Conservation (phyloP, 2,797 vertebrate species). For the Dendrocincla fuliginosa region DNA sequence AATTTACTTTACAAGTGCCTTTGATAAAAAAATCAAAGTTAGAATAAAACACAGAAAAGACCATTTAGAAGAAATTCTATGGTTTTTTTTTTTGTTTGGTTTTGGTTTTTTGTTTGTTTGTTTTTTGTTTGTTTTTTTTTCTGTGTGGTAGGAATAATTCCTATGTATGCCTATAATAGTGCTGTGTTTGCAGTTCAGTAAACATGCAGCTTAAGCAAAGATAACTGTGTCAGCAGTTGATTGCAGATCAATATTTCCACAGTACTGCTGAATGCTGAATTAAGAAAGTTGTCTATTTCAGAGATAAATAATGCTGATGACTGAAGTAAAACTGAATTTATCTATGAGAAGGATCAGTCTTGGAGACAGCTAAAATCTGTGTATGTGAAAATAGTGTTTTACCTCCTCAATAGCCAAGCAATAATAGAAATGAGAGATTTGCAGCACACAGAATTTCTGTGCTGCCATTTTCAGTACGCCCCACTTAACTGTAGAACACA, state of each 20-base stretch:
- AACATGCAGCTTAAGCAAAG: conserved; percentile 65
- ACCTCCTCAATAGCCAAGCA: not conserved
- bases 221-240: conserved; percentile 73
- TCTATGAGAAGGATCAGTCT: not conserved
- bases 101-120: not conserved
- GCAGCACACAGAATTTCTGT: not conserved
- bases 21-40: conserved; percentile 47
- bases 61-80: conserved; percentile 27
- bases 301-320: conserved; percentile 58
- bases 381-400: not conserved
- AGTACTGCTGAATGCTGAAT: conserved; percentile 68
- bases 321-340: conserved; percentile 42
- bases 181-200: conserved; percentile 72
- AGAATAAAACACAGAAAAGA: conserved; percentile 25
- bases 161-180: conserved; percentile 56
- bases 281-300: conserved; percentile 63
- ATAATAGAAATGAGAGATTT: not conserved
- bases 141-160: conserved; percentile 26
- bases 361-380: not conserved
- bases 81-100: no score
- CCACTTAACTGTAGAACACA: not conserved
- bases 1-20: not conserved
- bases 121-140: not conserved
- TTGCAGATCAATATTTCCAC: conserved; percentile 74
- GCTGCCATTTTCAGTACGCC: not conserved